A percentile compares a stretch with the other conserved stretches of the same genome.
Evolutionary conservation across 1,140 invertebrate genomes (phyloP).

Genomic region (Bombus picipes): DNA sequence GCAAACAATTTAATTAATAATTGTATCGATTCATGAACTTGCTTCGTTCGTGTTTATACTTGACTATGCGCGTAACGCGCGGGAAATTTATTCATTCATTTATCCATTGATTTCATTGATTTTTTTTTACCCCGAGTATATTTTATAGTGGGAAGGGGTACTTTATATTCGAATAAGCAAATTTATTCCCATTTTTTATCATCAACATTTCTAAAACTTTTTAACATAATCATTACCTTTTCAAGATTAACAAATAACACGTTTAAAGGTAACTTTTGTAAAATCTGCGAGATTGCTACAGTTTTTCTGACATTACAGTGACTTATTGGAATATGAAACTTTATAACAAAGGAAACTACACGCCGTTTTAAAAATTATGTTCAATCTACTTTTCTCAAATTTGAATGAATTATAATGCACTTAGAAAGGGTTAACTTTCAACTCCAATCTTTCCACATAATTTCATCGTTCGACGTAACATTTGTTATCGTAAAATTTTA

Average conservation of each 20-base stretch:
- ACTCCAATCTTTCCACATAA: not conserved
- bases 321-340: not conserved
- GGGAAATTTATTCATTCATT: not conserved
- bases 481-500: not conserved
- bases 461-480: not conserved
- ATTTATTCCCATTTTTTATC: too few species aligned
- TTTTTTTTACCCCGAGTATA: too few species aligned
- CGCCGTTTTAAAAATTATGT: not conserved
- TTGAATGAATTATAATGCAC: not conserved
- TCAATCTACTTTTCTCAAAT: not conserved
- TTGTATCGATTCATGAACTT: not conserved
- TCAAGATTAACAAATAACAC: too few species aligned
- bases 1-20: conserved; percentile 22
- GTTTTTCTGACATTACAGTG: not conserved
- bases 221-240: too few species aligned
- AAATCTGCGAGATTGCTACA: not conserved
- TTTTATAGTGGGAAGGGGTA: not conserved
- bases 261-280: not conserved
- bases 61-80: not conserved
- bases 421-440: not conserved
- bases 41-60: not conserved
- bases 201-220: not conserved
- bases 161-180: not conserved
- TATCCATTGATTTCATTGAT: not conserved
- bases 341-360: not conserved